Evolutionary conservation across 1,140 invertebrate genomes (phyloP).

Genomic region (Panagrolaimus sp.): DNA sequence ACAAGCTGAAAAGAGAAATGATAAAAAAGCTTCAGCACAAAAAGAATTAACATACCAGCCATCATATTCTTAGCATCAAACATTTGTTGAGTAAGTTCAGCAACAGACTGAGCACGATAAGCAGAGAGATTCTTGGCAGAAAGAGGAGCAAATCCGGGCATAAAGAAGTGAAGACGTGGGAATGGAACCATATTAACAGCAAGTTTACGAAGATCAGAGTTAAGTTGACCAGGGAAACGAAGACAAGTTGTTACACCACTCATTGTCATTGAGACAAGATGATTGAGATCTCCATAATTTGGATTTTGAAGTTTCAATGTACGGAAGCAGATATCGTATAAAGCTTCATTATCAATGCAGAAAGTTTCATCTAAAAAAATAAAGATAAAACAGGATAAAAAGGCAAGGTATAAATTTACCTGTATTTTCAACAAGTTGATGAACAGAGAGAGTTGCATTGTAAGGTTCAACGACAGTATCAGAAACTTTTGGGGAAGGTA

Average conservation of each 20-base stretch:
- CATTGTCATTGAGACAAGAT: slow-evolving; percentile 73
- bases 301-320: slow-evolving; percentile 73
- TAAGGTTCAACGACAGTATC: slow-evolving; percentile 75
- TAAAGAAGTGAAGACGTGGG: slow-evolving; percentile 90
- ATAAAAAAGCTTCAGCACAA: no score
- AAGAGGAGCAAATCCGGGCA: slow-evolving; percentile 87
- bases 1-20: slow-evolving; percentile 60
- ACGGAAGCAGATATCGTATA: slow-evolving; percentile 75
- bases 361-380: slow-evolving; percentile 68
- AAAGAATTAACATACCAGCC: slow-evolving; percentile 65
- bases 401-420: no score
- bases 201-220: slow-evolving; percentile 83
- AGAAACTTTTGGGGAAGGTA: slow-evolving; percentile 79
- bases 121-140: slow-evolving; percentile 73
- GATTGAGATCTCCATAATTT: slow-evolving; percentile 75
- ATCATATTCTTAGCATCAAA: slow-evolving; percentile 78
- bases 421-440: slow-evolving; percentile 71
- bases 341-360: slow-evolving; percentile 76
- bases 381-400: no score
- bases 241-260: slow-evolving; percentile 75
- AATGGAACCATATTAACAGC: slow-evolving; percentile 96
- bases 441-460: slow-evolving; percentile 71
- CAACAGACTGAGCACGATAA: slow-evolving; percentile 77
- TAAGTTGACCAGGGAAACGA: slow-evolving; percentile 66
- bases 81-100: slow-evolving; percentile 83